Evolutionary conservation across 2,797 vertebrate genomes (phyloP), one percentile per base, ranked within the genome.

Genomic region (Sebastes flavidus): DNA sequence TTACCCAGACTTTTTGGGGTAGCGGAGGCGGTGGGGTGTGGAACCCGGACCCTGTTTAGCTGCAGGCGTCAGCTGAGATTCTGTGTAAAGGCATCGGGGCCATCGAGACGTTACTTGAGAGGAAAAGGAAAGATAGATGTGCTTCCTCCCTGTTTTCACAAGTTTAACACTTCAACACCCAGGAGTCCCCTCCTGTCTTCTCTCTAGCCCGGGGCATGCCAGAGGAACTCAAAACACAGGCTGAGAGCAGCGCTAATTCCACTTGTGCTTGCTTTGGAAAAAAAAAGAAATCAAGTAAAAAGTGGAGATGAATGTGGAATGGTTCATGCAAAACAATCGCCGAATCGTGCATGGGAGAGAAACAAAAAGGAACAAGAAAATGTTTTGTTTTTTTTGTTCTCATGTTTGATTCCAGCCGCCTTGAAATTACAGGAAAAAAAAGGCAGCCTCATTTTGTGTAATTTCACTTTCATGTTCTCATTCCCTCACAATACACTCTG

Each of bases 391-490:
- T 59, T 16, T 49, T 49, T 49, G 11, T 24, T 75, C 78, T 77
- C 32, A 67, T 79, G 75, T 90, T 91, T 85, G 78, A 77, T 85
- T 85, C 75, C 67, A 83, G 77, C 66, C 77, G 34, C 84, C 82
- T 94, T 90, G 75, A 94, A 93, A 94, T 91, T 78, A 86, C 89
- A 90, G 82, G 78, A 75, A 80, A 80, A 65, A 85, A 90, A 85
- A 81, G 67, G 61, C 78, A 12, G 77, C 59, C 88, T 93, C 86
- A 90, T 94, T 95, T 93, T 84, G 89, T 87, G 80, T 89, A 90
- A 94, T 92, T 94, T 90, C 77, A 83, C 93, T 94, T 95, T 95
- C 84, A 94, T 92, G 90, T 92, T 87, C 90, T 80, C 74, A 58
- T 90, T 92, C 86, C 88, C 82, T 86, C 80, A 78, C 89, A 69